Conservation (phyloP, 2,888 invertebrate genomes). For the Drosophila austrosaltans region DNA sequence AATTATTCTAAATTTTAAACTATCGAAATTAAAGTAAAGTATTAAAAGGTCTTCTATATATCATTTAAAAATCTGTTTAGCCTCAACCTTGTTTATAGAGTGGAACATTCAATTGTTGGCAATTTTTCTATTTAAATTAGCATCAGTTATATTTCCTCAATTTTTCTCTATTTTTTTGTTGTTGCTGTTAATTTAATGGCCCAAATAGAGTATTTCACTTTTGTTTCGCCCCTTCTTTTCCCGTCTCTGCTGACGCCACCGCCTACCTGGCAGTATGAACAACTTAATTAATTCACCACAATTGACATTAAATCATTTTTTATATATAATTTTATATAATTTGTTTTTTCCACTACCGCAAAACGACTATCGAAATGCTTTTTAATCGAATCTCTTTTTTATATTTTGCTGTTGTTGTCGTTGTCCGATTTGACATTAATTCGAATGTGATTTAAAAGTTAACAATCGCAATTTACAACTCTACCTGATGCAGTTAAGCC, state of each 20-base stretch:
- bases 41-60: neutral
- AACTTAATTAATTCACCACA: conserved; percentile 26
- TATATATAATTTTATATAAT: conserved; percentile 24
- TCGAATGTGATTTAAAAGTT: conserved; percentile 40
- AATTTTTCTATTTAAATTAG: neutral
- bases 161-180: neutral
- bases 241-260: too few relatives aligned
- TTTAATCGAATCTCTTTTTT: conserved; percentile 31
- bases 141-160: neutral
- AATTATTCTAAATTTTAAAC: too few relatives aligned
- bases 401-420: neutral
- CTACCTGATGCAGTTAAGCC: conserved; percentile 9
- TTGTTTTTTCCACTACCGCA: conserved; percentile 1
- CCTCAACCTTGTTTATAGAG: neutral
- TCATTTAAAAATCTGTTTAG: neutral
- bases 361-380: conserved; percentile 23
- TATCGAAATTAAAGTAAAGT: too few relatives aligned
- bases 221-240: neutral
- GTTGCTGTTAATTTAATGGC: neutral
- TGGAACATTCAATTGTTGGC: conserved; percentile 8
- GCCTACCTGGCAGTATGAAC: conserved; percentile 4
- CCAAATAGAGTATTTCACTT: neutral
- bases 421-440: conserved; percentile 18
- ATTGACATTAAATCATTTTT: conserved; percentile 34
- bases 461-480: conserved; percentile 37